Base-by-base conservation (phyloP, 2,888 invertebrate species). In the Diarsia rubi region DNA sequence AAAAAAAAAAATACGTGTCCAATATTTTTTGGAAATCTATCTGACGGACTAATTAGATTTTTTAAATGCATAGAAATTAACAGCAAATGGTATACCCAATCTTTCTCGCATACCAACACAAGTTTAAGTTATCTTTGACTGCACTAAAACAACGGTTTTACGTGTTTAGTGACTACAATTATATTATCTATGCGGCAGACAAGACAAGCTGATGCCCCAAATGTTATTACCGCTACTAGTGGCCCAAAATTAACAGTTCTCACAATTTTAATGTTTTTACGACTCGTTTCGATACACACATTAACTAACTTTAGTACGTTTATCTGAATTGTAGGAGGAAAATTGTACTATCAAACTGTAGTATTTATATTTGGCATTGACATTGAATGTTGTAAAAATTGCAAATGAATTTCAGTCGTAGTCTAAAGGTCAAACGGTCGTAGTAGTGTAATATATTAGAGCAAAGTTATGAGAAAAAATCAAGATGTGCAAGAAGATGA, bases 231-330 rank as follows among this genome's bases (percentile, higher is more conserved):
- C n/a, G 57, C 54, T 62, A 60, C 59, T 12, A 64, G 37, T 60
- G 37, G 54, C 49, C 80, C 60, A 60, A 79, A 80, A 79, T 70
- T 64, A 83, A 83, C 64, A 57, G 76, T 69, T n/a, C 37, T 70
- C 67, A 24, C 19, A 64, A 70, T 42, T 83, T 71, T 52, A 71
- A 78, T 79, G 62, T 59, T 68, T 49, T 31, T 47, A 27, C 14
- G 1, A 57, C 31, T 45, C 57, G 52, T 75, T 11, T 45, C 52
- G 11, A 54, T 54, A 69, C 31, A 54, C 57, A 68, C 49, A 27
- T 52, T 52, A 47, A 49, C 66, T 47, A 44, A 75, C 27, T 52
- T 45, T 8, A 27, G n/a, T 27, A 21, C 49, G 45, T 52, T 62
- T 66, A 77, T 70, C 44, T 21, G n/a, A 67, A 62, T 14, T 62